Evolutionary conservation across 2,888 invertebrate genomes (phyloP).

Genomic region (Himalopsyche anomala): DNA sequence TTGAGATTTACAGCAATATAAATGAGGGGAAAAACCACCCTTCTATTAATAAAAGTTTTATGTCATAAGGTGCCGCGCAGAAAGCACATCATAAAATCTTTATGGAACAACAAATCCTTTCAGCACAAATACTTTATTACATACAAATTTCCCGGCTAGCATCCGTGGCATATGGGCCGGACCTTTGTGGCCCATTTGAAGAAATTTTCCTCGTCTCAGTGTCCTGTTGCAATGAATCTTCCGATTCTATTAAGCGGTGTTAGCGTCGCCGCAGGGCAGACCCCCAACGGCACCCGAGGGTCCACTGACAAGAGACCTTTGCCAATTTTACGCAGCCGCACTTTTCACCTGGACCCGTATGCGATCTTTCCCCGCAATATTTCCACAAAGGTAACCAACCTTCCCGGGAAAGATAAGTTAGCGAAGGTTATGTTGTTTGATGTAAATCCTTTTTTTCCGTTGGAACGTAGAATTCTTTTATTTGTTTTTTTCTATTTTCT

Average conservation of each 20-base stretch:
- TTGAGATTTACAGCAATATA: too few species aligned
- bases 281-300: slow-evolving; percentile 24
- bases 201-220: slow-evolving; percentile 11
- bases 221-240: slow-evolving; percentile 27
- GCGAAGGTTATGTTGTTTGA: not conserved
- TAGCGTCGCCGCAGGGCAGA: slow-evolving; percentile 15
- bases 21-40: slow-evolving; percentile 1
- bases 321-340: slow-evolving; percentile 32
- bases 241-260: slow-evolving; percentile 42
- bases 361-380: slow-evolving; percentile 27
- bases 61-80: not conserved
- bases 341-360: slow-evolving; percentile 38
- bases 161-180: not conserved
- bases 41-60: slow-evolving; percentile 27
- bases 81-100: slow-evolving; percentile 36
- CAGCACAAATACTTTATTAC: slow-evolving; percentile 13
- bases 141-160: not conserved
- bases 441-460: slow-evolving; percentile 9
- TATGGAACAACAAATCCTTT: slow-evolving; percentile 36
- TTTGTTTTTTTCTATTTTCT: slow-evolving; percentile 23
- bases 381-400: slow-evolving; percentile 27
- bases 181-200: slow-evolving; percentile 15
- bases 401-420: slow-evolving; percentile 3
- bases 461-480: not conserved
- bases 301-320: slow-evolving; percentile 24